Conservation (phyloP, 2,797 vertebrate species). For the Cyprinella venusta region DNA sequence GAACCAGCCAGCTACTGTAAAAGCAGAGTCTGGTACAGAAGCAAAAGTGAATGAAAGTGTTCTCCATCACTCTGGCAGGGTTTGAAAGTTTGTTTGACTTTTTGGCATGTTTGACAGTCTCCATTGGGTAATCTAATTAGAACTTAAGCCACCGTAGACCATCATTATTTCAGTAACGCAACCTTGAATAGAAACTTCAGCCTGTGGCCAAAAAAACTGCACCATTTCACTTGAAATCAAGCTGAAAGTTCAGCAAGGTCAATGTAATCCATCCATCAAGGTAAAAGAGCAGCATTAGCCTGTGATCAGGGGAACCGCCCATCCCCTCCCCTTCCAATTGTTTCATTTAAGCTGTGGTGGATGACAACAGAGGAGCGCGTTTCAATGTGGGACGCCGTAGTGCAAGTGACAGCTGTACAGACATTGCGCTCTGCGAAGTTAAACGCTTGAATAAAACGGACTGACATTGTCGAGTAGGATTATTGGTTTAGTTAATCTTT, state of each 20-base stretch:
- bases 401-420: conserved; percentile 53
- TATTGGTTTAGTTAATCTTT: background rate
- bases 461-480: conserved; percentile 56
- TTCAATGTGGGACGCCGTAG: conserved; percentile 2
- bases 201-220: conserved; percentile 11
- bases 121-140: conserved; percentile 39
- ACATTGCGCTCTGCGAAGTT: conserved; percentile 17
- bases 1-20: conserved; percentile 7
- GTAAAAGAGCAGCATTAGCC: conserved; percentile 9
- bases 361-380: conserved; percentile 15
- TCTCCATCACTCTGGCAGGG: background rate
- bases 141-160: conserved; percentile 13
- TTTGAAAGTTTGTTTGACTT: conserved; percentile 1
- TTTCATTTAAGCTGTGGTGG: conserved; percentile 10
- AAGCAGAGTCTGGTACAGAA: background rate
- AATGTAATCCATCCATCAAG: conserved; percentile 18
- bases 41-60: conserved; percentile 10
- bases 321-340: background rate
- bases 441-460: conserved; percentile 54
- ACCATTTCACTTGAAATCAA: background rate
- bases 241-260: conserved; percentile 36
- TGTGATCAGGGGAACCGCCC: background rate
- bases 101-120: conserved; percentile 15
- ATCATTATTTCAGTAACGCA: conserved; percentile 28
- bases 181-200: conserved; percentile 25